Conservation (phyloP, 1,140 invertebrate species). For the Anagrus nilaparvatae region DNA sequence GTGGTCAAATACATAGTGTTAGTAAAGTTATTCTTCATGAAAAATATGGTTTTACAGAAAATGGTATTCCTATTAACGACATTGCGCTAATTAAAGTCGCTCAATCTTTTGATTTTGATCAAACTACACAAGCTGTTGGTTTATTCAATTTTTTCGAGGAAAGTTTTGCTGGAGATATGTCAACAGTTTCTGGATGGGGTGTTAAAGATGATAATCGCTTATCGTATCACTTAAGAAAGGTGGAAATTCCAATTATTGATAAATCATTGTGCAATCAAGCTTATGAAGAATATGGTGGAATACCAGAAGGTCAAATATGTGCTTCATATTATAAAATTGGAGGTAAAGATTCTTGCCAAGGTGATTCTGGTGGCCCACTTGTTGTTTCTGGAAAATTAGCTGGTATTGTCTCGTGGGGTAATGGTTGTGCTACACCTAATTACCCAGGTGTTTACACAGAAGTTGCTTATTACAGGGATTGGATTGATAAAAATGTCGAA, state of each 20-base stretch:
- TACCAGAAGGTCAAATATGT: constrained; percentile 8
- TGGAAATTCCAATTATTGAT: too few species aligned
- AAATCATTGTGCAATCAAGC: too few species aligned
- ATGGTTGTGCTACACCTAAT: constrained; percentile 45
- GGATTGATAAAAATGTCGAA: constrained; percentile 21
- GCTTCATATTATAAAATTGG: constrained; percentile 12
- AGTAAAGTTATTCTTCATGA: constrained; percentile 27
- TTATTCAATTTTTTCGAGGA: too few species aligned
- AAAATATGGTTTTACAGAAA: constrained; percentile 27
- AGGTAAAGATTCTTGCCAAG: constrained; percentile 49
- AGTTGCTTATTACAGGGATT: constrained; percentile 30
- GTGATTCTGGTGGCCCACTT: constrained; percentile 56
- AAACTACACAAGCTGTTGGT: too few species aligned
- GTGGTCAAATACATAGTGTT: neutral
- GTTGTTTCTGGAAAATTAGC: constrained; percentile 40
- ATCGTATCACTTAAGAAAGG: too few species aligned
- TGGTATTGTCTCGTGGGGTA: constrained; percentile 64
- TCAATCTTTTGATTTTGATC: neutral
- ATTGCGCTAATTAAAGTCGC: constrained; percentile 13
- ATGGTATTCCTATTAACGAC: constrained; percentile 41
- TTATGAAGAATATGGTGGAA: too few species aligned
- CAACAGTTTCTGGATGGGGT: too few species aligned
- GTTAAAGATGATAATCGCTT: too few species aligned
- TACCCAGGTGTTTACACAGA: constrained; percentile 55
- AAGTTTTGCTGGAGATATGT: too few species aligned